phyloP scores from a whole-genome alignment of 2,797 vertebrate genomes.

The Cyclopterus lumpus region DNA sequence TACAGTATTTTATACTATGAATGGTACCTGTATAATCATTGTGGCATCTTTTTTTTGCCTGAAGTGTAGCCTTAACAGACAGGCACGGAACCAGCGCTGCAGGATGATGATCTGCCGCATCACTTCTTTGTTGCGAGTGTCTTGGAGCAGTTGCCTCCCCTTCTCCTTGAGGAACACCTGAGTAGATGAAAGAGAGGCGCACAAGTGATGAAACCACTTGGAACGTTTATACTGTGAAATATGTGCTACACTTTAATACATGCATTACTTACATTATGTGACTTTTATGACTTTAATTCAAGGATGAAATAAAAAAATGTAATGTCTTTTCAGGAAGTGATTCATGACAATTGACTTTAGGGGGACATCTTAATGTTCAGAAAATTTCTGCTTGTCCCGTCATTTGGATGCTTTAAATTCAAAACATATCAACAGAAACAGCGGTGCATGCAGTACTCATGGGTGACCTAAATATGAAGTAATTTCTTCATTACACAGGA shows the following conservation, averaged over 20 bases:
- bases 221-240: neutral
- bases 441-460: neutral
- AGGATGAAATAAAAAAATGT: neutral
- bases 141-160: constrained; percentile 88
- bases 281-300: constrained; percentile 9
- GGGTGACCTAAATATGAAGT: neutral
- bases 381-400: neutral
- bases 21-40: constrained; percentile 86
- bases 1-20: neutral
- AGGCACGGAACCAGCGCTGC: constrained; percentile 92
- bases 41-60: constrained; percentile 85
- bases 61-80: constrained; percentile 87
- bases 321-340: neutral
- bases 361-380: neutral
- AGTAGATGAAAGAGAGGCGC: constrained; percentile 2
- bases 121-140: constrained; percentile 88
- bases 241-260: constrained; percentile 3
- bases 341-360: neutral
- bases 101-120: constrained; percentile 89
- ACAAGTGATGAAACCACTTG: neutral
- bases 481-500: neutral
- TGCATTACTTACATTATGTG: neutral
- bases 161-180: constrained; percentile 95
- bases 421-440: constrained; percentile 4
- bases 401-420: neutral